phyloP scores from a whole-genome alignment of 2,113 vertebrate genomes.

The Corythaeola cristata region DNA sequence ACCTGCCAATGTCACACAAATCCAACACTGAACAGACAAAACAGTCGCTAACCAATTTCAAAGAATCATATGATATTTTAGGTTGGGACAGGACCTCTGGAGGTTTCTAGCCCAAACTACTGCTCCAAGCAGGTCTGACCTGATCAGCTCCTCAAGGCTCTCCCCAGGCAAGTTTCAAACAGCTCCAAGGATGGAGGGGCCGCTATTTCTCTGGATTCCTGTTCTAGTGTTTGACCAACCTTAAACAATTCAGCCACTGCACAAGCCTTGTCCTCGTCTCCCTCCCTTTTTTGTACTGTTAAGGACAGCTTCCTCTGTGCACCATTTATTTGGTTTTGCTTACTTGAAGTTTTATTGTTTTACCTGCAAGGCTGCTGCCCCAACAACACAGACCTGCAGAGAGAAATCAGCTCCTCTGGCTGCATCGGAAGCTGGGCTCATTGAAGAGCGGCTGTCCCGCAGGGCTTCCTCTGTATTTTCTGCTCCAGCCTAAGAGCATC shows the following conservation, averaged over 20 bases:
- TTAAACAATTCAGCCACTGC: background rate
- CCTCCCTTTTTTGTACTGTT: background rate
- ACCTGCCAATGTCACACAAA: background rate
- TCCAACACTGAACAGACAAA: background rate
- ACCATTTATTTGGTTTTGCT: background rate
- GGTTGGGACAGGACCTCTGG: background rate
- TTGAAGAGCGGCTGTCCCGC: background rate
- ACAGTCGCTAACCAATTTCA: background rate
- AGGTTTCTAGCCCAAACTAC: background rate
- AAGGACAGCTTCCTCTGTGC: background rate
- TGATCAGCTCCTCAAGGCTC: background rate
- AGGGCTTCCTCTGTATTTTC: background rate
- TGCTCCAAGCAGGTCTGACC: background rate
- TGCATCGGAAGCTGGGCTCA: background rate
- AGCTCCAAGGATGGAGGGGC: background rate
- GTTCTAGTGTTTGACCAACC: background rate
- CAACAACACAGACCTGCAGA: background rate
- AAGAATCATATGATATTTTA: rapidly evolving
- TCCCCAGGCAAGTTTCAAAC: background rate
- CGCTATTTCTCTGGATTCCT: background rate
- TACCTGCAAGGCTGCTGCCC: background rate
- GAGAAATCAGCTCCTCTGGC: background rate
- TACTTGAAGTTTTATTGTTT: background rate
- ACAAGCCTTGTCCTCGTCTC: background rate
- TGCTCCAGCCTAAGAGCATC: background rate